These are phyloP conservation scores for Charanyca ferruginea DNA, from an alignment of 2,888 invertebrate species.

Conservation along the genomic window DNA sequence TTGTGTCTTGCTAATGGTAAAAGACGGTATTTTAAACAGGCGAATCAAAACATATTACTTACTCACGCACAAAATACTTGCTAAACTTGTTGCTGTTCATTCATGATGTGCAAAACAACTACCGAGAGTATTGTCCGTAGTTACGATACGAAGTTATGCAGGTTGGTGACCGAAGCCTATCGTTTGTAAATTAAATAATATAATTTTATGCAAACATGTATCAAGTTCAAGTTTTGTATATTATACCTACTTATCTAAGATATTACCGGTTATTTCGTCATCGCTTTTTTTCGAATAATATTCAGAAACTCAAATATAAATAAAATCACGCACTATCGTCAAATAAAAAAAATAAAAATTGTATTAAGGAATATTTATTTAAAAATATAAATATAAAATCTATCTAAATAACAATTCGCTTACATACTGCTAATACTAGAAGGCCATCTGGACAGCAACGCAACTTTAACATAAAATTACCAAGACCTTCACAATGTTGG, in stretches of 20 bases:
- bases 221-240: slow-evolving; percentile 22
- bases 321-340: slow-evolving; percentile 33
- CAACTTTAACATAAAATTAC: slow-evolving; percentile 79
- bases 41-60: background rate
- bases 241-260: slow-evolving; percentile 32
- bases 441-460: slow-evolving; percentile 86
- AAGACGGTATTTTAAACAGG: background rate
- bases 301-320: slow-evolving; percentile 21
- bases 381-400: slow-evolving; percentile 75
- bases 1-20: background rate
- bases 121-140: slow-evolving; percentile 21
- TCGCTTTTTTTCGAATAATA: slow-evolving; percentile 39
- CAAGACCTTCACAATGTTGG: slow-evolving; percentile 79
- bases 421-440: slow-evolving; percentile 86
- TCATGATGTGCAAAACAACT: background rate
- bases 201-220: slow-evolving; percentile 47
- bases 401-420: slow-evolving; percentile 84
- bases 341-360: slow-evolving; percentile 67
- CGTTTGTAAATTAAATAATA: slow-evolving; percentile 32
- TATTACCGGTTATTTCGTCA: slow-evolving; percentile 35
- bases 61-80: background rate
- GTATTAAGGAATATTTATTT: slow-evolving; percentile 80
- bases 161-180: slow-evolving; percentile 47
- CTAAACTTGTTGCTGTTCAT: slow-evolving; percentile 1
- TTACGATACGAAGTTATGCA: slow-evolving; percentile 2